Percentiles rank a stretch among this genome's conserved stretches.
These are phyloP conservation scores for Telmatherina bonti DNA, from an alignment of 2,797 vertebrate species.

Conservation along the genomic window DNA sequence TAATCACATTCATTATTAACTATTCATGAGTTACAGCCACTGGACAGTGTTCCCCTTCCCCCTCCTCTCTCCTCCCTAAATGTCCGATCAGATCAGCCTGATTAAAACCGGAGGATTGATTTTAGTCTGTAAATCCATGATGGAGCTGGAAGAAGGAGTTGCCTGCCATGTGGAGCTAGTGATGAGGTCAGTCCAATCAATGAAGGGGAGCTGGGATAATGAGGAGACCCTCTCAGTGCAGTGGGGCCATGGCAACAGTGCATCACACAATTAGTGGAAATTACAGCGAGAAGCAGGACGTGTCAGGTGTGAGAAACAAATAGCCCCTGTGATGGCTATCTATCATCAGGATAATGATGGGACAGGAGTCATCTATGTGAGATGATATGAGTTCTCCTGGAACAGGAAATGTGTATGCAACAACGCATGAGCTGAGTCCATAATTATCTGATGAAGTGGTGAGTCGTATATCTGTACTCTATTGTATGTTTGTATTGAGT, in stretches of 20 bases:
- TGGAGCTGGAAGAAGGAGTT: slow-evolving; percentile 60
- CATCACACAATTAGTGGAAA: slow-evolving; percentile 61
- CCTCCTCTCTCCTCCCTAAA: slow-evolving; percentile 3
- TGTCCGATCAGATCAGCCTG: slow-evolving; percentile 63
- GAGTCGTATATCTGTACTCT: not conserved
- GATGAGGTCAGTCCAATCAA: slow-evolving; percentile 79
- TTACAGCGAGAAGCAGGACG: slow-evolving; percentile 49
- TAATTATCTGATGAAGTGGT: not conserved
- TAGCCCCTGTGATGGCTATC: slow-evolving; percentile 16
- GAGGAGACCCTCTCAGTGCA: slow-evolving; percentile 57
- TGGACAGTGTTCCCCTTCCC: slow-evolving; percentile 16
- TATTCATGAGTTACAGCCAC: slow-evolving; percentile 58
- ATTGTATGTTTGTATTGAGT: not conserved
- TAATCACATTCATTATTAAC: slow-evolving; percentile 62
- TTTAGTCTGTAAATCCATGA: slow-evolving; percentile 78
- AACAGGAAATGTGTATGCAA: not conserved
- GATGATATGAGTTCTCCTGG: not conserved
- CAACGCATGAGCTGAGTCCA: not conserved
- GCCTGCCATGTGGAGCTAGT: slow-evolving; percentile 57
- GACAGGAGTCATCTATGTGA: slow-evolving; percentile 20
- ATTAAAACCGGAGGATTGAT: slow-evolving; percentile 81
- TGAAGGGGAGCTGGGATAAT: slow-evolving; percentile 73
- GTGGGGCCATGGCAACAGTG: slow-evolving; percentile 24
- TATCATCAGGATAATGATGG: slow-evolving; percentile 39
- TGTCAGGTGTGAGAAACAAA: slow-evolving; percentile 25